Evolutionary conservation across 2,797 vertebrate genomes (phyloP).

Genomic region (Paguma larvata): DNA sequence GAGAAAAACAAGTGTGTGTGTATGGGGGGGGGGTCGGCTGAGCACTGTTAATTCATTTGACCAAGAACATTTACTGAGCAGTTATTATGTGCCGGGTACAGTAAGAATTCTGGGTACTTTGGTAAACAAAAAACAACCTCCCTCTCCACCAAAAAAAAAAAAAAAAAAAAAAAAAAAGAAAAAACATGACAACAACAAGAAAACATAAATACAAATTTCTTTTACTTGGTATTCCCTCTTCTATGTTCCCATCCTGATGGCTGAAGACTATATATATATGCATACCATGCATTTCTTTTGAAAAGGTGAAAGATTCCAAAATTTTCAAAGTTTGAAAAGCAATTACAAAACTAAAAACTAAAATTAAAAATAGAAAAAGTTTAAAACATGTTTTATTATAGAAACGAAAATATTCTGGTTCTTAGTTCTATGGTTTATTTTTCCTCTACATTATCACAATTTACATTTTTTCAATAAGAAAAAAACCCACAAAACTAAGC

Average conservation of each 20-base stretch:
- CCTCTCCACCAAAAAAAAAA: neutral
- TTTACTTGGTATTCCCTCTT: neutral
- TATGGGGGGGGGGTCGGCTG: rapidly evolving
- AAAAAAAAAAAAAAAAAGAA: no score
- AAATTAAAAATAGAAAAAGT: neutral
- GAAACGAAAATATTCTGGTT: slow-evolving; percentile 56
- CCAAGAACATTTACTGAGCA: slow-evolving; percentile 48
- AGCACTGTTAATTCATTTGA: neutral
- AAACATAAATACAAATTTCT: neutral
- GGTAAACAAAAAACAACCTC: neutral
- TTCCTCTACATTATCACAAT: slow-evolving; percentile 4
- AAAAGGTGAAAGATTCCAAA: neutral
- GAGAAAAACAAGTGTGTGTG: neutral
- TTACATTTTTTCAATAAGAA: neutral
- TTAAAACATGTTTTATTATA: slow-evolving; percentile 31
- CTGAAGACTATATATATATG: slow-evolving; percentile 31
- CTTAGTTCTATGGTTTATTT: neutral
- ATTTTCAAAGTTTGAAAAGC: slow-evolving; percentile 10
- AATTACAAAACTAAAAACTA: slow-evolving; percentile 53
- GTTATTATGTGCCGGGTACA: neutral
- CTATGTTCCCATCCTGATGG: neutral
- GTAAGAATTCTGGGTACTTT: neutral
- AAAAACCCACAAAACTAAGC: neutral
- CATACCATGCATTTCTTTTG: neutral
- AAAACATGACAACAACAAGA: neutral